Conservation (phyloP, 2,113 vertebrate genomes). For the Toxotes jaculatrix region DNA sequence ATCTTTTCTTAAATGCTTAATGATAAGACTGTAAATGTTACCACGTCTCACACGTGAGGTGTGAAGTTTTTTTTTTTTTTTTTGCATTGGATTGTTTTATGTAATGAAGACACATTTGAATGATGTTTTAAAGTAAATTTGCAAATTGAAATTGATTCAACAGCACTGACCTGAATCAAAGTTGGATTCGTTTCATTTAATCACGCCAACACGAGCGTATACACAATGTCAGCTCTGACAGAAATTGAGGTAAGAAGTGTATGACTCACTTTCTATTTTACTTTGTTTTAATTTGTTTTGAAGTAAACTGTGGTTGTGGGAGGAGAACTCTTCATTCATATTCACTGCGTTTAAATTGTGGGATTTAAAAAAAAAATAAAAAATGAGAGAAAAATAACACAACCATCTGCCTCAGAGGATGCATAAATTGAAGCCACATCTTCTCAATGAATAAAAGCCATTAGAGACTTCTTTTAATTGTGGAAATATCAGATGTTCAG, state of each 20-base stretch:
- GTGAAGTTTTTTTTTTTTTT: neutral
- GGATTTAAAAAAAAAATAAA: neutral
- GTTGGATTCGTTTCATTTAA: neutral
- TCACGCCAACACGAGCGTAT: neutral
- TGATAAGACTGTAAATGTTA: neutral
- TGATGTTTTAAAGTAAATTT: neutral
- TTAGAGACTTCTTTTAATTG: slow-evolving; percentile 42
- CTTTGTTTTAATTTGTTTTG: neutral
- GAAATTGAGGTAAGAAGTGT: neutral
- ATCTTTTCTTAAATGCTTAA: neutral
- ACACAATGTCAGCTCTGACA: neutral
- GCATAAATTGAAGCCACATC: slow-evolving; percentile 37
- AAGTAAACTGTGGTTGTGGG: neutral
- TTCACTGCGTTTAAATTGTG: slow-evolving; percentile 1
- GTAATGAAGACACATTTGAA: neutral
- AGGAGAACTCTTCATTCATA: slow-evolving; percentile 23
- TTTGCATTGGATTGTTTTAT: neutral
- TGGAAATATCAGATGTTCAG: slow-evolving; percentile 48
- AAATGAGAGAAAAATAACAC: neutral
- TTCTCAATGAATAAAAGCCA: slow-evolving; percentile 34
- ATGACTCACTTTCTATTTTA: neutral
- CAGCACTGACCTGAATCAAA: neutral
- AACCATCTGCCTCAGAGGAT: slow-evolving; percentile 34
- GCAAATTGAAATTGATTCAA: neutral
- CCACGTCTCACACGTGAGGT: neutral